A percentile compares a stretch with the other conserved stretches of the same genome.
Conservation (phyloP, 23 tunicate genomes). For the Trididemnum clinides region DNA sequence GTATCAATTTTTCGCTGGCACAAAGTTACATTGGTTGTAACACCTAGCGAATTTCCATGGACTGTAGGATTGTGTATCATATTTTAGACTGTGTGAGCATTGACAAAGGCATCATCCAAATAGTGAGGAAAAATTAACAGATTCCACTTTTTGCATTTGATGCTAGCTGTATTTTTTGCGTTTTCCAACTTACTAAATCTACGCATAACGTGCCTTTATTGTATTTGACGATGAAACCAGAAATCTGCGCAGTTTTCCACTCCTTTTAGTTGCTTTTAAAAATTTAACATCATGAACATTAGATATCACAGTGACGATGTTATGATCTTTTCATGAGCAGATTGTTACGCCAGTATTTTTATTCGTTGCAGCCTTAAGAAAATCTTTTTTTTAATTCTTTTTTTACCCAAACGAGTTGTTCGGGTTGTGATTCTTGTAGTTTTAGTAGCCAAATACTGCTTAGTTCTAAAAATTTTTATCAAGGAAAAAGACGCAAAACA, state of each 20-base stretch:
- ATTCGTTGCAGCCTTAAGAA: neutral
- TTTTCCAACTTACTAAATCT: neutral
- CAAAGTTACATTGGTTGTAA: too few species aligned
- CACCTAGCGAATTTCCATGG: too few species aligned
- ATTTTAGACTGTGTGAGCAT: neutral
- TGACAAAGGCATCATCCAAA: neutral
- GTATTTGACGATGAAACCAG: neutral
- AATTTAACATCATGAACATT: neutral
- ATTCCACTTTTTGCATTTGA: neutral
- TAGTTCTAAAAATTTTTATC: neutral
- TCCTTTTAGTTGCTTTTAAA: neutral
- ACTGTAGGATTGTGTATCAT: too few species aligned
- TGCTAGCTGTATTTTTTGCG: neutral
- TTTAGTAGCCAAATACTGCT: neutral
- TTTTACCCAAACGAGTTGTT: neutral
- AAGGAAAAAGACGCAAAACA: neutral
- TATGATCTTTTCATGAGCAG: neutral
- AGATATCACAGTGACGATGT: neutral
- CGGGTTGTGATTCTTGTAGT: neutral
- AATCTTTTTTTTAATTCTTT: neutral
- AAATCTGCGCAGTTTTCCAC: neutral
- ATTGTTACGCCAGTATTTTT: neutral
- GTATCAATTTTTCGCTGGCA: too few species aligned
- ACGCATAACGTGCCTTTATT: neutral
- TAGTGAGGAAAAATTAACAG: neutral